A percentile compares a stretch with the other conserved stretches of the same genome.
phyloP scores from a whole-genome alignment of 2,888 invertebrate genomes.

The Apodemia hepburni region DNA sequence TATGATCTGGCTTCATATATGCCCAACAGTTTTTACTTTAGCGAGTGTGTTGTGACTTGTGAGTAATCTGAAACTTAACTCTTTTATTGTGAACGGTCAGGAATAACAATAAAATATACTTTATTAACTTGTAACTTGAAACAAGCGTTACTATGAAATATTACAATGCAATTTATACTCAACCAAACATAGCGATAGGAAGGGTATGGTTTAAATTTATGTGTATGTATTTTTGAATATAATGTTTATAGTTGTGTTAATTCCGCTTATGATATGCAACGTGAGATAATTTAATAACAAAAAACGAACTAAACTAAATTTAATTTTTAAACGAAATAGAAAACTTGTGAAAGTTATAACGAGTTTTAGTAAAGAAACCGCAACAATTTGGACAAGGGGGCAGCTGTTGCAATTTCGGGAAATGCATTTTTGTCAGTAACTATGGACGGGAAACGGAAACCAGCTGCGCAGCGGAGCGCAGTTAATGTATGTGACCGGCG shows the following conservation, averaged over 20 bases:
- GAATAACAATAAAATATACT: neutral
- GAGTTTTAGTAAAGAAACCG: constrained; percentile 47
- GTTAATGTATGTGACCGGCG: constrained; percentile 62
- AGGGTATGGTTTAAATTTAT: neutral
- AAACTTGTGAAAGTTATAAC: constrained; percentile 19
- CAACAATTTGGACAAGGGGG: constrained; percentile 42
- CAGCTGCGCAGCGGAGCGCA: constrained; percentile 65
- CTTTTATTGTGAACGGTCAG: constrained; percentile 22
- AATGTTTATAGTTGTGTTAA: too few relatives aligned
- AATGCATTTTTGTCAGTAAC: constrained; percentile 55
- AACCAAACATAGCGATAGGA: neutral
- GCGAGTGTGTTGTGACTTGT: neutral
- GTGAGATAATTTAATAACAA: too few relatives aligned
- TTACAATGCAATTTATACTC: neutral
- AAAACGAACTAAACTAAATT: neutral
- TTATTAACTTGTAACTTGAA: constrained; percentile 1
- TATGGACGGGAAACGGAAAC: constrained; percentile 69
- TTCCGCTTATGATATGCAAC: too few relatives aligned
- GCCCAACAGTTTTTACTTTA: neutral
- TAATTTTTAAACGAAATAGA: constrained; percentile 14
- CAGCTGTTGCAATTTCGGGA: constrained; percentile 64
- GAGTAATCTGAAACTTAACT: constrained; percentile 12
- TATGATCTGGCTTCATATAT: too few relatives aligned
- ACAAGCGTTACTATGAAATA: neutral
- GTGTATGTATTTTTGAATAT: neutral